Evolutionary conservation across 2,888 invertebrate species (phyloP), one percentile per base, ranked within the genome.

Genomic region (Pollenia griseotomentosa): DNA sequence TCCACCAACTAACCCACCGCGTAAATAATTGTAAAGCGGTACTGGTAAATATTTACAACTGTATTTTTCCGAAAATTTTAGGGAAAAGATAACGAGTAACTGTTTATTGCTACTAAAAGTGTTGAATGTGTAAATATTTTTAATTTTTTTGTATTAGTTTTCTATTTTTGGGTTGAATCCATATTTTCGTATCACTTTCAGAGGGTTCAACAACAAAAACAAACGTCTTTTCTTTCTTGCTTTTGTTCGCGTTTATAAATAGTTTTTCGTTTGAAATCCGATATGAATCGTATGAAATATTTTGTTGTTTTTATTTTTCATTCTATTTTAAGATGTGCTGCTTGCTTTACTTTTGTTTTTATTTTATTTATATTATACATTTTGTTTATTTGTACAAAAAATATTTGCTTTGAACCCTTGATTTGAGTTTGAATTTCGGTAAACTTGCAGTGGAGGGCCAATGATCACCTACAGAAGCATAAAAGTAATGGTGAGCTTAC

Each of bases 311-410:
- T 40, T 61, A 19, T 14, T 53, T 66, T 42, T 75, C 23, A 11
- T 53, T 73, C 46, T 55, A 46, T 40, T 75, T 33, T n/a, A 53
- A 16, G 12, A 73, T 40, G 19, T 48, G 33, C 33, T 33, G 33
- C 6, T 33, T 33, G 33, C 55, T 71, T 77, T 1, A 57, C 16
- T 78, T 78, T 74, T 61, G 23, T 68, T 74, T 55, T 65, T 16
- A 40, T 73, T 57, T 19, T 71, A 19, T 23, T 74, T 59, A n/a
- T 66, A 16, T 66, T 40, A 23, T 23, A 33, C 2, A 16, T 61
- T 71, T 74, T 84, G 82, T 53, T 83, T 78, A 78, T 85, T 80
- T 79, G 16, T n/a, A 68, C 12, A 40, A 55, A 33, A 57, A 61
- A 63, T 55, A 68, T 80, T 74, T 74, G 33, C 33, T 19, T 66